Percentiles rank a stretch among this genome's conserved stretches.
phyloP scores from a whole-genome alignment of 2,797 vertebrate species.

The Oceanodroma leucorhoa region DNA sequence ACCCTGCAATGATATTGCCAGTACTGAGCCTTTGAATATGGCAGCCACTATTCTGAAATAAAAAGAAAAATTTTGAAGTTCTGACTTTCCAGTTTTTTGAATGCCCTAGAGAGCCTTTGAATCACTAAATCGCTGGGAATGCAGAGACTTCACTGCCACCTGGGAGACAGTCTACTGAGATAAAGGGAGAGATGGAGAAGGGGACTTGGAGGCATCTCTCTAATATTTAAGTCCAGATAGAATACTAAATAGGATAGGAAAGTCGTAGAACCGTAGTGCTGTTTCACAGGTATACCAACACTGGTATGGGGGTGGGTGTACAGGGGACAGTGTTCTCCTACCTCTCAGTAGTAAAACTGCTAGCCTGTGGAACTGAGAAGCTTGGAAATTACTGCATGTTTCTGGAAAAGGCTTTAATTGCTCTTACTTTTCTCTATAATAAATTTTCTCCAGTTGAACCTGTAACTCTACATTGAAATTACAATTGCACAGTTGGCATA shows the following conservation, averaged over 20 bases:
- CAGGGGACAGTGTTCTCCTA: background rate
- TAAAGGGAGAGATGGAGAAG: background rate
- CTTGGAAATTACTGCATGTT: background rate
- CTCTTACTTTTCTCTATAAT: background rate
- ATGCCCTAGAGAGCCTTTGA: background rate
- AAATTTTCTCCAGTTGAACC: background rate
- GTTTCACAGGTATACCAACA: background rate
- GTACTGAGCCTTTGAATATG: background rate
- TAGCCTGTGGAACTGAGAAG: background rate
- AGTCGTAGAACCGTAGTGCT: rapidly evolving
- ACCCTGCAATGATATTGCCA: background rate
- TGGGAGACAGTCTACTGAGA: background rate
- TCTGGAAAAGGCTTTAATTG: background rate
- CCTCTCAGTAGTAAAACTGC: background rate
- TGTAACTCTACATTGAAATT: background rate
- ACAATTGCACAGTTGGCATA: background rate
- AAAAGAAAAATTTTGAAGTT: background rate
- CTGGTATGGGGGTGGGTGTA: background rate
- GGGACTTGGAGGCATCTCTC: background rate
- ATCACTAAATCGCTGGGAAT: background rate
- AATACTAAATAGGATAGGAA: background rate
- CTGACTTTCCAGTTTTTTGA: background rate
- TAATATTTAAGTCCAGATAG: background rate
- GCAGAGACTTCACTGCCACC: background rate
- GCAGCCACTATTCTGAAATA: background rate